Percentiles rank a stretch among this genome's conserved stretches.
Conservation (phyloP, 2,113 vertebrate genomes). For the Otocyon megalotis region DNA sequence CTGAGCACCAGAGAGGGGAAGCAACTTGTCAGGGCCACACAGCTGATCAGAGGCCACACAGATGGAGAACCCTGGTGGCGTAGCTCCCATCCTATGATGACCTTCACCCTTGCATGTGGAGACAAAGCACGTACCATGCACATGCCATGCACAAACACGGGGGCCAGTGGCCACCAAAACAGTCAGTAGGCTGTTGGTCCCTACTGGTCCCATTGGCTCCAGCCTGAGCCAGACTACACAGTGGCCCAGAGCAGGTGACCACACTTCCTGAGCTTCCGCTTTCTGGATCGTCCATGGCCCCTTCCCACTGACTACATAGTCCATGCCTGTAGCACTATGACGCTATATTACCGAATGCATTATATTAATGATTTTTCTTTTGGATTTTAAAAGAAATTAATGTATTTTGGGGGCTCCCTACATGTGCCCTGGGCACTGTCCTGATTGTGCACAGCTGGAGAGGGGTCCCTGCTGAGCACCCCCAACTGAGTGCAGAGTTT, state of each 20-base stretch:
- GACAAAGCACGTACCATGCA: no score
- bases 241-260: accelerated
- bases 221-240: no score
- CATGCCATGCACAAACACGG: accelerated
- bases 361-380: background rate
- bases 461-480: accelerated
- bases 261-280: background rate
- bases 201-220: background rate
- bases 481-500: background rate
- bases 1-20: background rate
- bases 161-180: background rate
- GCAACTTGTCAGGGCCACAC: background rate
- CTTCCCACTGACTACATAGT: background rate
- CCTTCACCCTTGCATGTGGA: accelerated
- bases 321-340: background rate
- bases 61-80: accelerated
- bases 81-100: accelerated
- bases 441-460: no score
- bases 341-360: background rate
- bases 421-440: background rate
- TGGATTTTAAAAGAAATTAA: background rate
- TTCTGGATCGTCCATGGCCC: background rate
- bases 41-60: background rate
- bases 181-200: background rate
- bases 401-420: background rate